Evolutionary conservation across 37 sponge, comb jelly and placozoan genomes (phyloP).

Genomic region (Cliona cf. orientalis): DNA sequence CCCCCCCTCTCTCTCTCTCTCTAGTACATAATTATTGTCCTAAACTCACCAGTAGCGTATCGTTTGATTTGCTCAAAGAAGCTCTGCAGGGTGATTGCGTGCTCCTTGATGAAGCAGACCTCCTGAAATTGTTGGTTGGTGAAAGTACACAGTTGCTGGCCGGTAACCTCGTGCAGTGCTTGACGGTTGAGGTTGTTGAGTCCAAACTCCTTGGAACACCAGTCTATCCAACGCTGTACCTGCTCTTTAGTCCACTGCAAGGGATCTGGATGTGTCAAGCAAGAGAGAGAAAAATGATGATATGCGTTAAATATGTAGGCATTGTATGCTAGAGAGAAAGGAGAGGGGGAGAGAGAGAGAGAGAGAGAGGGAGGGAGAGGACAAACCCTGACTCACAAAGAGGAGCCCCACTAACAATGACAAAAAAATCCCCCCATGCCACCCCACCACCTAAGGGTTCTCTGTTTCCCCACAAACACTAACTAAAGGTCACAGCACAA

Average conservation of each 20-base stretch:
- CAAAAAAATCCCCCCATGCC: no score
- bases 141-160: slow-evolving; percentile 54
- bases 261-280: no score
- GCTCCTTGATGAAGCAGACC: slow-evolving; percentile 46
- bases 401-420: no score
- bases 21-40: background rate
- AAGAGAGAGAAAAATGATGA: background rate
- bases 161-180: slow-evolving; percentile 28
- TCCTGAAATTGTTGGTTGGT: slow-evolving; percentile 29
- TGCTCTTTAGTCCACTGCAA: slow-evolving; percentile 63
- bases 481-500: no score
- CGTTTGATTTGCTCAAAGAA: slow-evolving; percentile 57
- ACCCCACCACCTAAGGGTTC: no score
- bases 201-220: slow-evolving; percentile 43
- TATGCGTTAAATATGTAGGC: background rate
- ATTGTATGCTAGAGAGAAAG: background rate
- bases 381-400: no score
- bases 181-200: slow-evolving; percentile 22
- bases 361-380: no score
- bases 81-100: slow-evolving; percentile 24
- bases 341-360: no score
- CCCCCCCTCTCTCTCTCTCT: no score
- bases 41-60: background rate
- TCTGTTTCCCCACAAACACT: no score
- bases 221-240: slow-evolving; percentile 44